Conservation (phyloP, 2,113 vertebrate genomes). For the Syngnathus typhle region DNA sequence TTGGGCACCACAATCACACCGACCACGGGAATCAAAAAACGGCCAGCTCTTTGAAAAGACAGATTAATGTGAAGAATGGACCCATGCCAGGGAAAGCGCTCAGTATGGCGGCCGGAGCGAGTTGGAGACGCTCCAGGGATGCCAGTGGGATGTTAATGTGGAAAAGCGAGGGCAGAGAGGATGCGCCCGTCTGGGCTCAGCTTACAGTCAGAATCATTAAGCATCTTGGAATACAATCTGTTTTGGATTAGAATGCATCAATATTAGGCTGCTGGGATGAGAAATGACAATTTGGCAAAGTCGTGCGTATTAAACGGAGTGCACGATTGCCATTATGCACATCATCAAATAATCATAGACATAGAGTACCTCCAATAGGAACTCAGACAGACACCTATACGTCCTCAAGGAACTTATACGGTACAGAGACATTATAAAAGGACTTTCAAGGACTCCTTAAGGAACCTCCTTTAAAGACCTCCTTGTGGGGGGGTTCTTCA, state of each 20-base stretch:
- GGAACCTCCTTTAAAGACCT: neutral
- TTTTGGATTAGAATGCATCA: neutral
- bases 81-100: conserved; percentile 22
- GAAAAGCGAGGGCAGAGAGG: conserved; percentile 22
- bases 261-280: neutral
- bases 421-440: neutral
- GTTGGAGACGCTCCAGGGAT: conserved; percentile 41
- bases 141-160: conserved; percentile 26
- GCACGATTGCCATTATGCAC: neutral
- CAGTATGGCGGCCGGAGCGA: conserved; percentile 10
- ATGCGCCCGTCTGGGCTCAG: conserved; percentile 17
- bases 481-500: neutral
- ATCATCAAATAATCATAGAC: neutral
- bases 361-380: neutral
- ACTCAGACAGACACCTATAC: neutral
- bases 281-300: neutral
- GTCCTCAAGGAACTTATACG: neutral
- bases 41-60: conserved; percentile 27
- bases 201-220: conserved; percentile 28
- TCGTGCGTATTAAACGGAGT: neutral
- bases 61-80: conserved; percentile 47
- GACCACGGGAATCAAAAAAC: conserved; percentile 3
- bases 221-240: neutral
- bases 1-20: conserved; percentile 3
- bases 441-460: neutral